These are phyloP conservation scores for Bedellia somnulentella DNA, from an alignment of 2,888 invertebrate species.

Conservation along the genomic window DNA sequence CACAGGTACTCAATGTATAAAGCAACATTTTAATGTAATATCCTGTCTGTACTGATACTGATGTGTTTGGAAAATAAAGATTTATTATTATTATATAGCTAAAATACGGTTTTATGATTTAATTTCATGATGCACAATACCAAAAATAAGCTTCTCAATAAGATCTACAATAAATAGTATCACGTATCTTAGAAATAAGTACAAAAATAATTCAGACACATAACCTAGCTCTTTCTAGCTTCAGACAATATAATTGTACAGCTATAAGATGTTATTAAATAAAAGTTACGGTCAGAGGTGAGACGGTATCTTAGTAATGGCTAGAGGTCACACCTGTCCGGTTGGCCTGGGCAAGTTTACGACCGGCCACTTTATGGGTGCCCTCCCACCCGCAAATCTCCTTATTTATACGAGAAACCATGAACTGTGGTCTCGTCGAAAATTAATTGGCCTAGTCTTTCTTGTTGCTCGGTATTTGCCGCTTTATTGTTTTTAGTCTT, in stretches of 20 bases:
- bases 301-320: slow-evolving; percentile 4
- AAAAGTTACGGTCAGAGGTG: background rate
- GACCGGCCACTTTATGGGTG: too few species aligned
- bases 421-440: slow-evolving; percentile 52
- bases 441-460: slow-evolving; percentile 53
- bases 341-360: slow-evolving; percentile 18
- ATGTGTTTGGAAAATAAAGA: too few species aligned
- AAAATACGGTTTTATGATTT: too few species aligned
- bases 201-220: slow-evolving; percentile 1
- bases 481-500: slow-evolving; percentile 28
- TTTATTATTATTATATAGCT: too few species aligned
- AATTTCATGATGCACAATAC: too few species aligned
- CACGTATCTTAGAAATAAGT: too few species aligned
- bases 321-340: background rate
- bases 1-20: too few species aligned
- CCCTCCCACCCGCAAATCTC: too few species aligned
- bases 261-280: background rate
- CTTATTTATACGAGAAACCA: slow-evolving; percentile 56
- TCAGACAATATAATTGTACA: background rate
- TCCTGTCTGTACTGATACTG: too few species aligned
- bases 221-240: background rate
- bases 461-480: slow-evolving; percentile 37
- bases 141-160: too few species aligned
- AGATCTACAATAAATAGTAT: too few species aligned
- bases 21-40: too few species aligned